Conservation (phyloP, 2,888 invertebrate genomes). For the Habroteleia sp. region DNA sequence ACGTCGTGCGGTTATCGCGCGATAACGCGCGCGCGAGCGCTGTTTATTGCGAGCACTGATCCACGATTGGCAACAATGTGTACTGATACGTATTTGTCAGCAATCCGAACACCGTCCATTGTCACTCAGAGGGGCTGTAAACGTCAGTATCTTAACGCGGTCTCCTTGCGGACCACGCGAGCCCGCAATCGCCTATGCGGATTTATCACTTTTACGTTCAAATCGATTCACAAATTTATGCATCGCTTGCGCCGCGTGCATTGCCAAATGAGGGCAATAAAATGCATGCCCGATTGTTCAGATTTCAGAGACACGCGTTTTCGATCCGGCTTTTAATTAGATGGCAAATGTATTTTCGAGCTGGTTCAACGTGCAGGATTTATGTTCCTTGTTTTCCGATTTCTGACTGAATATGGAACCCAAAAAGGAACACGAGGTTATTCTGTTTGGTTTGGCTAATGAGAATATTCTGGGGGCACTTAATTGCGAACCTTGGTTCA, state of each 20-base stretch:
- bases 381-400: constrained; percentile 32
- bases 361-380: constrained; percentile 14
- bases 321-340: constrained; percentile 25
- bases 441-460: constrained; percentile 36
- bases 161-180: background rate
- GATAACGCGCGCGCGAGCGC: constrained; percentile 29
- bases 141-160: constrained; percentile 19
- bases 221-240: constrained; percentile 39
- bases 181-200: constrained; percentile 3
- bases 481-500: constrained; percentile 39
- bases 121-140: constrained; percentile 14
- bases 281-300: constrained; percentile 21
- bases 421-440: constrained; percentile 7
- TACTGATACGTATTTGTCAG: constrained; percentile 31
- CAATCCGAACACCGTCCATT: background rate
- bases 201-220: constrained; percentile 12
- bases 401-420: constrained; percentile 12
- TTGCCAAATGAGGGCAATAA: constrained; percentile 22
- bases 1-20: constrained; percentile 31
- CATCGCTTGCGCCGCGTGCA: constrained; percentile 2
- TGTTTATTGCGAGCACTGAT: constrained; percentile 41
- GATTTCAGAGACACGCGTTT: constrained; percentile 18
- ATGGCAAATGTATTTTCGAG: constrained; percentile 11
- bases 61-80: constrained; percentile 33
- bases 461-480: constrained; percentile 32